Evolutionary conservation across 2,113 vertebrate genomes (phyloP), one percentile per base, ranked within the genome.

Genomic region (Rhabdomys dilectus): DNA sequence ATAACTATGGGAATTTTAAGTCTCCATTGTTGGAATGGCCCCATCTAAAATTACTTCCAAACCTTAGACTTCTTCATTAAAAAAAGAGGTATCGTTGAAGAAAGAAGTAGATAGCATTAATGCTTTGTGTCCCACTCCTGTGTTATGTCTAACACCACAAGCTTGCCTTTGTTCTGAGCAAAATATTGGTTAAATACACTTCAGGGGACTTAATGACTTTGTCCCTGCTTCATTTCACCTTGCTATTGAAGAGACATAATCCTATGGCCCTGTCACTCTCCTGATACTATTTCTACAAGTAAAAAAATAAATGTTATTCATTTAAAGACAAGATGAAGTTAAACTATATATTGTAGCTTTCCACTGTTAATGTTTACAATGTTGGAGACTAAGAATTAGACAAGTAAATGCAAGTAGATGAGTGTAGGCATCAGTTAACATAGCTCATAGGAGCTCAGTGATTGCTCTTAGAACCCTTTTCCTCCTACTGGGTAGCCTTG

Each of bases 21-120:
- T 73, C 88, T n/a, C 39, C 78, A 22, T 53, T 86, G 60, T 62
- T 45, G 8, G 56, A 92, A 72, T 56, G 90, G n/a, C 21, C 7
- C 8, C 19, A 36, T 81, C 24, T 85, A 76, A 91, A 91, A 95
- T 94, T 96, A 81, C 36, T 51, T 77, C 91, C 4, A 77, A 89
- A 34, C 24, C 31, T 36, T 34, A 60, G 53, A 36, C 48, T 89
- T 91, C 56, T 89, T 58, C 68, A 85, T 72, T 75, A 94, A 4
- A 48, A 80, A 80, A 89, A 85, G 62, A 24, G 1, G 80, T 80
- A n/a, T 42, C 62, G 81, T 45, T 92, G 81, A 87, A n/a, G 29
- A 91, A 91, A 12, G 86, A 96, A 24, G 34, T 72, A 60, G 29
- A 16, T 42, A 72, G 80, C 11, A 34, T 86, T 81, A 91, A n/a